phyloP scores from a whole-genome alignment of 2,888 invertebrate species.

The Bombyx huttoni region DNA sequence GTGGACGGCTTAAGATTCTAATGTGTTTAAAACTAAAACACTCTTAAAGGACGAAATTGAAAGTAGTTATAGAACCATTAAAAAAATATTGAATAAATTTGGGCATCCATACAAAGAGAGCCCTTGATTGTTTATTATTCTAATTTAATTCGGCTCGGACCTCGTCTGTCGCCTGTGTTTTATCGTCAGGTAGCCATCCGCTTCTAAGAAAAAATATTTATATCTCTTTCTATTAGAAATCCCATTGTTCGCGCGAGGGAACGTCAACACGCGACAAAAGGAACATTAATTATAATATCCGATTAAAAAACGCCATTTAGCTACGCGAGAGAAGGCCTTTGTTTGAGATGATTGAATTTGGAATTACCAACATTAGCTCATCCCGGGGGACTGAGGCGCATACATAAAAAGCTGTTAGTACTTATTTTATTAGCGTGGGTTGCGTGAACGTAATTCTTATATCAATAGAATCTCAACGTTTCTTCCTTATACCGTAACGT shows the following conservation, averaged over 20 bases:
- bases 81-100: not conserved
- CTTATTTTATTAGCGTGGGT: slow-evolving; percentile 33
- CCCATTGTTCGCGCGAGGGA: slow-evolving; percentile 70
- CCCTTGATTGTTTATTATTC: slow-evolving; percentile 59
- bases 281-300: slow-evolving; percentile 75
- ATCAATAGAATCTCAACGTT: slow-evolving; percentile 13
- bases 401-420: slow-evolving; percentile 32
- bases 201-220: slow-evolving; percentile 67
- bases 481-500: slow-evolving; percentile 24
- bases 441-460: slow-evolving; percentile 21
- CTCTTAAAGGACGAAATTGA: no score
- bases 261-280: slow-evolving; percentile 72
- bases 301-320: slow-evolving; percentile 73
- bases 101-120: slow-evolving; percentile 36
- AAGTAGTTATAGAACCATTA: not conserved
- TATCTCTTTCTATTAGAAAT: slow-evolving; percentile 69
- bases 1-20: not conserved
- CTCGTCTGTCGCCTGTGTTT: slow-evolving; percentile 59
- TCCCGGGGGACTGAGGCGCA: slow-evolving; percentile 32
- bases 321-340: slow-evolving; percentile 60
- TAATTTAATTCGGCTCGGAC: slow-evolving; percentile 57
- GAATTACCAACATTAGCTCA: slow-evolving; percentile 61
- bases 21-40: no score
- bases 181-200: slow-evolving; percentile 66
- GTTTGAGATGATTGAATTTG: slow-evolving; percentile 70